These are phyloP conservation scores for Cordylochernes scorpioides DNA, from an alignment of 2,888 invertebrate genomes.

Conservation along the genomic window DNA sequence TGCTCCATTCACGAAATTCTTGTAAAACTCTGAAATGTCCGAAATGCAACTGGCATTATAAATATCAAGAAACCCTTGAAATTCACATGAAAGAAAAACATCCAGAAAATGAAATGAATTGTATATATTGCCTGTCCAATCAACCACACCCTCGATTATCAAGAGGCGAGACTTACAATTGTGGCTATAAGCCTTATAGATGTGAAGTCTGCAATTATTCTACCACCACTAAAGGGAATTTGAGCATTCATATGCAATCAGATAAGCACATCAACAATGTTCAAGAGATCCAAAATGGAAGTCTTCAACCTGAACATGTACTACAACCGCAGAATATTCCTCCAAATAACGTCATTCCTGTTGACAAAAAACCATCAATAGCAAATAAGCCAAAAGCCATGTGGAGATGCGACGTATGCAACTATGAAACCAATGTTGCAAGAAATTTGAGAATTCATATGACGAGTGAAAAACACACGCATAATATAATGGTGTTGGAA, in stretches of 20 bases:
- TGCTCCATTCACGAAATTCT: slow-evolving; percentile 85
- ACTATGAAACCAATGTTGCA: slow-evolving; percentile 91
- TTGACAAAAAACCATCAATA: slow-evolving; percentile 9
- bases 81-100: slow-evolving; percentile 99
- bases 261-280: slow-evolving; percentile 99
- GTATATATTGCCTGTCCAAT: slow-evolving; percentile 89
- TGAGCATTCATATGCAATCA: slow-evolving; percentile 99
- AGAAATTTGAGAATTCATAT: slow-evolving; percentile 86
- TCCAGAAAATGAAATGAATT: slow-evolving; percentile 83
- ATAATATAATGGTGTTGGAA: slow-evolving; percentile 83
- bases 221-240: slow-evolving; percentile 96
- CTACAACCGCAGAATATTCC: slow-evolving; percentile 15
- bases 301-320: slow-evolving; percentile 24
- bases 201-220: slow-evolving; percentile 98
- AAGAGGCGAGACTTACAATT: slow-evolving; percentile 92
- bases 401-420: slow-evolving; percentile 88
- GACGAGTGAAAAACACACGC: slow-evolving; percentile 94
- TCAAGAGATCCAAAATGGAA: slow-evolving; percentile 78
- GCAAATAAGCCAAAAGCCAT: slow-evolving; percentile 59
- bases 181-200: slow-evolving; percentile 90
- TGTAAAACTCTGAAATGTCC: slow-evolving; percentile 98
- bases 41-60: slow-evolving; percentile 99
- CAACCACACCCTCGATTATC: slow-evolving; percentile 91
- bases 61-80: slow-evolving; percentile 97
- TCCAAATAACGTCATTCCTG: slow-evolving; percentile 20